A percentile compares a stretch with the other conserved stretches of the same genome.
phyloP scores from a whole-genome alignment of 2,113 vertebrate species.

The Pyxicephalus adspersus region DNA sequence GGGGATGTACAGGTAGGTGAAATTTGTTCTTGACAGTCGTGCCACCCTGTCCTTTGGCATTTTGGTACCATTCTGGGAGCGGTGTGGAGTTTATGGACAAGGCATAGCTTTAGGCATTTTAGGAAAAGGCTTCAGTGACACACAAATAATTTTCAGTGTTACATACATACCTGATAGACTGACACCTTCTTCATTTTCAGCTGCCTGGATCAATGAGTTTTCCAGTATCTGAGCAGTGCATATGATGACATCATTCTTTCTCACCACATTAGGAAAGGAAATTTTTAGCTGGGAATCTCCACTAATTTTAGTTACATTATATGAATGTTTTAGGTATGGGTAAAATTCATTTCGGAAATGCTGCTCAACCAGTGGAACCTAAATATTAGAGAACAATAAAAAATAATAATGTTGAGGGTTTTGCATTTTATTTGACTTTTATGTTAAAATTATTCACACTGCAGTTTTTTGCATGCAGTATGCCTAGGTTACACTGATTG shows the following conservation, averaged over 20 bases:
- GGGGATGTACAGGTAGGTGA: no score
- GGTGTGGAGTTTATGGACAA: no score
- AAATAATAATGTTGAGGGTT: not conserved
- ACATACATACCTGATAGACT: slow-evolving; percentile 78
- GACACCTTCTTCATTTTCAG: slow-evolving; percentile 80
- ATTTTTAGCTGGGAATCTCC: slow-evolving; percentile 90
- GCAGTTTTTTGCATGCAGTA: no score
- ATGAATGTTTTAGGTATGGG: slow-evolving; percentile 79
- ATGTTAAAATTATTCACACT: not conserved
- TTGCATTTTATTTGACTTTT: not conserved
- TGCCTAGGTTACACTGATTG: no score
- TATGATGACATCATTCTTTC: slow-evolving; percentile 85
- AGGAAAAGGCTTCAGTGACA: no score
- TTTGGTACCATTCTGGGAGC: no score
- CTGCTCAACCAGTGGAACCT: slow-evolving; percentile 94
- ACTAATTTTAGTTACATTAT: slow-evolving; percentile 82
- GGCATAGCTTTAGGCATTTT: no score
- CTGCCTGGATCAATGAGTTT: slow-evolving; percentile 81
- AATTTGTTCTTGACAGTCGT: no score
- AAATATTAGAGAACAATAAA: slow-evolving; percentile 49
- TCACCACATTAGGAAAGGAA: slow-evolving; percentile 87
- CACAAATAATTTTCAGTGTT: not conserved
- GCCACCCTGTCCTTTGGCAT: no score
- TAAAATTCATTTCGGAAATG: slow-evolving; percentile 84
- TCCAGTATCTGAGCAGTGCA: slow-evolving; percentile 97